Conservation (phyloP, 1,140 invertebrate genomes). For the Drosophila dunni region DNA sequence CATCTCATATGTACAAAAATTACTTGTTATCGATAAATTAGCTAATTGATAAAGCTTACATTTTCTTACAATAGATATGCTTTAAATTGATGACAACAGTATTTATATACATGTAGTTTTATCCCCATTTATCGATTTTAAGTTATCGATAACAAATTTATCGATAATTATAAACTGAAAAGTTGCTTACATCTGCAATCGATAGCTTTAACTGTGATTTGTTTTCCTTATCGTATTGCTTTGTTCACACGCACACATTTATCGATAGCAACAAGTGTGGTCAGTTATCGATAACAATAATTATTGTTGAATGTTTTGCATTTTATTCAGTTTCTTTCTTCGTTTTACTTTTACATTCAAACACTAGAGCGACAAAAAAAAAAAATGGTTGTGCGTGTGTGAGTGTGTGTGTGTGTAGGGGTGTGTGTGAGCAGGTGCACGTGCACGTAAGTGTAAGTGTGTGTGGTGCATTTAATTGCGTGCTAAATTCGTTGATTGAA, state of each 20-base stretch:
- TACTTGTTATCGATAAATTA: too few relatives aligned
- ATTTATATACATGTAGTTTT: too few relatives aligned
- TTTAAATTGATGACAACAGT: too few relatives aligned
- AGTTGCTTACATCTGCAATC: too few relatives aligned
- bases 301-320: not conserved
- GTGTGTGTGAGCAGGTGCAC: not conserved
- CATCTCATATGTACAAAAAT: too few relatives aligned
- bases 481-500: constrained; percentile 43
- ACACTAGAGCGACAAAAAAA: constrained; percentile 39
- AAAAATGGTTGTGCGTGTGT: constrained; percentile 2
- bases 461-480: constrained; percentile 25
- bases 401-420: not conserved
- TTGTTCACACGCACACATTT: not conserved
- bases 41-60: too few relatives aligned
- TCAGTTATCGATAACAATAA: not conserved
- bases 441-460: constrained; percentile 2
- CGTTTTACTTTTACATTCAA: constrained; percentile 32
- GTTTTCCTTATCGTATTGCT: not conserved
- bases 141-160: not conserved
- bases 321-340: constrained; percentile 10
- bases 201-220: not conserved
- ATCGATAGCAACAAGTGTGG: not conserved
- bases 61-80: too few relatives aligned
- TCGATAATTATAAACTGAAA: too few relatives aligned
- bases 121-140: not conserved